Percentiles rank a stretch among this genome's conserved stretches.
These are phyloP conservation scores for Mycetomoellerius zeteki DNA, from an alignment of 1,140 invertebrate genomes.

Conservation along the genomic window DNA sequence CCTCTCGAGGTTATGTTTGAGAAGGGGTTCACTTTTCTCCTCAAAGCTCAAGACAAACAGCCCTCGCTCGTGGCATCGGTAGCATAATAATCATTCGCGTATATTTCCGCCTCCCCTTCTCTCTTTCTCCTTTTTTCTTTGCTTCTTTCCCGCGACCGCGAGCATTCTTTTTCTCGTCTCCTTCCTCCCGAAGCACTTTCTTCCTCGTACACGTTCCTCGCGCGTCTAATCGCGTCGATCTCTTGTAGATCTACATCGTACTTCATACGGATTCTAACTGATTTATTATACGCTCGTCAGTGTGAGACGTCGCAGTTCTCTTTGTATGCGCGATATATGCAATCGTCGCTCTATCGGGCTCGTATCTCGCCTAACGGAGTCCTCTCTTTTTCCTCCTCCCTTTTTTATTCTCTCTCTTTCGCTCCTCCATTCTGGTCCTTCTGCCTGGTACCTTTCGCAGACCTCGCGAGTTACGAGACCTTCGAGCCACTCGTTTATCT, in stretches of 20 bases:
- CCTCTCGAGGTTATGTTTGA: slow-evolving; percentile 80
- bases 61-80: slow-evolving; percentile 77
- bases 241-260: slow-evolving; percentile 62
- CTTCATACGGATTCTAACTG: slow-evolving; percentile 59
- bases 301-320: slow-evolving; percentile 68
- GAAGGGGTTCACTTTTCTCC: slow-evolving; percentile 81
- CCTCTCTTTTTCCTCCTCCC: slow-evolving; percentile 40
- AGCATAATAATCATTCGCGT: slow-evolving; percentile 78
- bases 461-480: slow-evolving; percentile 73
- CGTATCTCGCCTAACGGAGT: slow-evolving; percentile 72
- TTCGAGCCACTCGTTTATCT: slow-evolving; percentile 86
- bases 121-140: slow-evolving; percentile 5
- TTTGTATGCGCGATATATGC: slow-evolving; percentile 73
- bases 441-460: slow-evolving; percentile 55
- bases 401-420: background rate
- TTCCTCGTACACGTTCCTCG: slow-evolving; percentile 51
- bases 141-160: background rate
- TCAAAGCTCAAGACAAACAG: slow-evolving; percentile 79
- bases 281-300: slow-evolving; percentile 64
- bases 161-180: slow-evolving; percentile 45
- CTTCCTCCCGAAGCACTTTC: slow-evolving; percentile 35
- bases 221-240: slow-evolving; percentile 61
- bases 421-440: slow-evolving; percentile 56
- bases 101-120: background rate
- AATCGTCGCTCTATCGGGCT: slow-evolving; percentile 75